Conservation (phyloP, 2,113 vertebrate genomes). For the Prunella fulvescens region DNA sequence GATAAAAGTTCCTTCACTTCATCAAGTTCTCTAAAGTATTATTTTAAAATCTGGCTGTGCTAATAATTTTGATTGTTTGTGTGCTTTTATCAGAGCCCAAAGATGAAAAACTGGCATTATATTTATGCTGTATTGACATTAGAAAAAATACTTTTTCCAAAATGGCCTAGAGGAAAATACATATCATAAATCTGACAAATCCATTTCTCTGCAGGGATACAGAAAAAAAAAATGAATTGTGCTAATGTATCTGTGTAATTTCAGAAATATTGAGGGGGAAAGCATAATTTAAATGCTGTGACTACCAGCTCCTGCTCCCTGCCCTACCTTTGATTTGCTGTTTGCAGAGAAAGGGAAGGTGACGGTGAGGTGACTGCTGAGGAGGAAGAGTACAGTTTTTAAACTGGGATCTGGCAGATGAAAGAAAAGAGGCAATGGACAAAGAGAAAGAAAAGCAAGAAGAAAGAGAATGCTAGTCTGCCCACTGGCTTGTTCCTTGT, state of each 20-base stretch:
- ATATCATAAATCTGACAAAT: not conserved
- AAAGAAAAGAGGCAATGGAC: not conserved
- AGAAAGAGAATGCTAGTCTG: not conserved
- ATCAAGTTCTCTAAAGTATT: not conserved
- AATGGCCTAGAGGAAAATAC: not conserved
- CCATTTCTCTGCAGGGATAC: not conserved
- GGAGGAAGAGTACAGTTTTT: not conserved
- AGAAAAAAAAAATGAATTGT: not conserved
- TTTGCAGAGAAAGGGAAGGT: not conserved
- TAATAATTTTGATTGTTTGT: not conserved
- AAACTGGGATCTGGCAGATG: not conserved
- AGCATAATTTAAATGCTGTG: not conserved
- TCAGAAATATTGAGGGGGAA: not conserved
- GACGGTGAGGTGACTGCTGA: not conserved
- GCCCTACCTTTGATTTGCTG: not conserved
- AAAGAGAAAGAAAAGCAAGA: not conserved
- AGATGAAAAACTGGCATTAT: not conserved
- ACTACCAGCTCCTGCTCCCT: not conserved
- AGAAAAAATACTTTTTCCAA: not conserved
- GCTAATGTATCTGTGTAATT: not conserved
- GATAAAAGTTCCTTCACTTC: not conserved
- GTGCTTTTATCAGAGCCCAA: not conserved
- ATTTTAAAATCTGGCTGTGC: not conserved
- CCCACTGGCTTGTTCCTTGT: not conserved
- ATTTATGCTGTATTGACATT: not conserved